A percentile compares a stretch with the other conserved stretches of the same genome.
Conservation (phyloP, 2,797 vertebrate species). For the Hippopotamyrus pictus region DNA sequence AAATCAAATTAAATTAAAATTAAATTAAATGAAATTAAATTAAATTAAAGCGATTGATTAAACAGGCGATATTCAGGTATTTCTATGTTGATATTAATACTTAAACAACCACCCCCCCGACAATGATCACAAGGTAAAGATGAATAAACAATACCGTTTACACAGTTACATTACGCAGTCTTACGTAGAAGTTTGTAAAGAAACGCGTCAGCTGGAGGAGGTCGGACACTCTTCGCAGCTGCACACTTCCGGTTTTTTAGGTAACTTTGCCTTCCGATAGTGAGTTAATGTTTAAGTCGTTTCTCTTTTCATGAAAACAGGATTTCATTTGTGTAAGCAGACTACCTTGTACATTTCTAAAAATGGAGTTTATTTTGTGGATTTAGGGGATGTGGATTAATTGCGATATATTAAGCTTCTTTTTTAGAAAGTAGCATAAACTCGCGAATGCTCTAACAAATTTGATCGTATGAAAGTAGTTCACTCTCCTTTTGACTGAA, state of each 20-base stretch:
- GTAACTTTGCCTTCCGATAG: background rate
- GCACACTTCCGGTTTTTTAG: constrained; percentile 8
- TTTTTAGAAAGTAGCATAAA: background rate
- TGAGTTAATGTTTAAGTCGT: background rate
- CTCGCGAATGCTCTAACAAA: background rate
- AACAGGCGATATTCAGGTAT: background rate
- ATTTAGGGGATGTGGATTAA: background rate
- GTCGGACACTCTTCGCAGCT: background rate
- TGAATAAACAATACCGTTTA: background rate
- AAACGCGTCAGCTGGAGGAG: background rate
- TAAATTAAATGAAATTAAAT: no score
- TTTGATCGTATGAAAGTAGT: background rate
- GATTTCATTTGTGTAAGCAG: background rate
- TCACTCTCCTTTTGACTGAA: background rate
- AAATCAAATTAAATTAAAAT: background rate
- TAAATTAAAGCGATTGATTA: background rate
- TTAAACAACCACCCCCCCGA: background rate
- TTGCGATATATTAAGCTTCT: background rate
- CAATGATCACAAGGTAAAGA: background rate
- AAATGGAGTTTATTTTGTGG: background rate
- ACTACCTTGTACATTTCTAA: background rate
- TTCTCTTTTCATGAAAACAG: background rate
- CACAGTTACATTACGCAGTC: background rate
- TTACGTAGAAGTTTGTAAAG: background rate
- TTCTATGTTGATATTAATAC: no score